A percentile compares a stretch with the other conserved stretches of the same genome.
Evolutionary conservation across 2,888 invertebrate species (phyloP).

Genomic region (Spisula subtruncata): DNA sequence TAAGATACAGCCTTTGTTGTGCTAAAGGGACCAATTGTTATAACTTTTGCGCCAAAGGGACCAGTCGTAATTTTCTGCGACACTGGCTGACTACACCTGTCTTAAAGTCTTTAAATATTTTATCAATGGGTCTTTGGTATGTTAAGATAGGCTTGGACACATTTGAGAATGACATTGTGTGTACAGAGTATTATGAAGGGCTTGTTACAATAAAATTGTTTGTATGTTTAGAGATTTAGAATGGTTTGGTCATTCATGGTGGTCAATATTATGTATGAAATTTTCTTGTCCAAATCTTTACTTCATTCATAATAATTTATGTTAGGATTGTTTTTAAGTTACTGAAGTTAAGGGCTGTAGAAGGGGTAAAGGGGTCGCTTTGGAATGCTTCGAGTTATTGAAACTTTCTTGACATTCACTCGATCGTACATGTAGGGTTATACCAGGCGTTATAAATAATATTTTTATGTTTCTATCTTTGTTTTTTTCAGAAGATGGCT

Average conservation of each 20-base stretch:
- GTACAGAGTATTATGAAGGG: not conserved
- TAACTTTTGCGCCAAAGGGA: too few relatives aligned
- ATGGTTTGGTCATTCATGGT: not conserved
- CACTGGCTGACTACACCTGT: not conserved
- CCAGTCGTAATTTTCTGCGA: not conserved
- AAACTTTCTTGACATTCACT: too few relatives aligned
- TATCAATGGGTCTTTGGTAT: slow-evolving; percentile 4
- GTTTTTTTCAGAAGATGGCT: slow-evolving; percentile 47
- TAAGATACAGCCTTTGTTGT: too few relatives aligned
- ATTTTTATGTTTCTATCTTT: not conserved
- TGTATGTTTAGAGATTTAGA: not conserved
- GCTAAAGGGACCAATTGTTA: too few relatives aligned
- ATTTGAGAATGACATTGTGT: not conserved
- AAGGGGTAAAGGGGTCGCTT: too few relatives aligned
- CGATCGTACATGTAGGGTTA: too few relatives aligned
- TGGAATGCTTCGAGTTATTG: too few relatives aligned
- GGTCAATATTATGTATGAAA: not conserved
- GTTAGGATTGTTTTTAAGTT: too few relatives aligned
- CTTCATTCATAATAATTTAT: not conserved
- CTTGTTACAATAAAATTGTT: too few relatives aligned
- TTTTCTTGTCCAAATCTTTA: not conserved
- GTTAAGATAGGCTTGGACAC: not conserved
- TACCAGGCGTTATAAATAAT: not conserved
- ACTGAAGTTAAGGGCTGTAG: too few relatives aligned
- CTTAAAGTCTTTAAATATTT: slow-evolving; percentile 7